Evolutionary conservation across 2,797 vertebrate species (phyloP), one percentile per base, ranked within the genome.

Genomic region (Clarias platycephalus): DNA sequence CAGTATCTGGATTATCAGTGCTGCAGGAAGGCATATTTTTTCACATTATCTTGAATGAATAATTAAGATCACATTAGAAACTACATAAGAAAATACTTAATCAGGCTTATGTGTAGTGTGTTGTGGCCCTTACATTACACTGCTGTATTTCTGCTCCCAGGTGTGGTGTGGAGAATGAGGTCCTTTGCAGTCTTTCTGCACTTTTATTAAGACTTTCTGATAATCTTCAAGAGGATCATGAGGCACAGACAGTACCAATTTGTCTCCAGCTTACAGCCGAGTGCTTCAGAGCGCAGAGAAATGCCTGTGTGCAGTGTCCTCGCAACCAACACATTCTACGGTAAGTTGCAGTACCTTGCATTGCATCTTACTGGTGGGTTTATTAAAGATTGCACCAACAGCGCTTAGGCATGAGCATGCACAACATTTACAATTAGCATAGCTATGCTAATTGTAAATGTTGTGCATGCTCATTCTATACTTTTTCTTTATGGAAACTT

Each of bases 271-370:
- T 99, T 2, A 82, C 90, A 0, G 94, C 97, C 0, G 97, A 98
- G 81, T 97, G 97, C 90, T 99, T 98, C 93, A 92, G 98, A 77
- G 97, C 95, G 24, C 95, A 96, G 82, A 95, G 98, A 86, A 99
- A 98, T 55, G 94, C 97, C 1, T 98, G 98, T 18, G 94, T 97
- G 0, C 94, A 96, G 87, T 98, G 96, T 89, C 66, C 91, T 64
- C 93, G 89, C 81, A 99, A 98, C 91, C 98, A 99, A 80, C 88
- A 90, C 12, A 34, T 94, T 75, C 93, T 98, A 90, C 96, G 98
- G 98, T 99, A 91, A 31, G 20, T 78, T 40, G 2, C 12, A 53
- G 10, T 13, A 62, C 24, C 4, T 58, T 75, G 49, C n/a, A 31
- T 20, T 75, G 49, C n/a, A 31, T 20, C 68, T 78, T 66, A 13